phyloP scores from a whole-genome alignment of 2,113 vertebrate genomes.

The Scartelaos histophorus region DNA sequence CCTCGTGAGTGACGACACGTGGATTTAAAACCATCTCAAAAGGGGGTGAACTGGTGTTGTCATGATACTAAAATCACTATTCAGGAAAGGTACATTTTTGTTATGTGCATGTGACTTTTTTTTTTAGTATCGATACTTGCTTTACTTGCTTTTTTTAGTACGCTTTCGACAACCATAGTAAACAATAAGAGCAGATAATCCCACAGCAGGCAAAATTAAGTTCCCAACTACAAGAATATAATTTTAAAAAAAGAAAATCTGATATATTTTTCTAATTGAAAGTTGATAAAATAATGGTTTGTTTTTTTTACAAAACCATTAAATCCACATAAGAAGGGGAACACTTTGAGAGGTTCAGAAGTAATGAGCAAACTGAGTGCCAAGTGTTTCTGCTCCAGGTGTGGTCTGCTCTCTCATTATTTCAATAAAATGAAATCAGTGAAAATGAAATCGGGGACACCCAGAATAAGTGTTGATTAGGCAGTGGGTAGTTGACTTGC shows the following conservation, averaged over 20 bases:
- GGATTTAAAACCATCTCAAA: too few relatives aligned
- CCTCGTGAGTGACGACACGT: too few relatives aligned
- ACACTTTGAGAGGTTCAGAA: neutral
- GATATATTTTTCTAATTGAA: neutral
- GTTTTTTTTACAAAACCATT: neutral
- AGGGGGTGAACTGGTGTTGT: too few relatives aligned
- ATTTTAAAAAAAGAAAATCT: too few relatives aligned
- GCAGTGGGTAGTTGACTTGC: neutral
- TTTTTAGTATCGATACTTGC: too few relatives aligned
- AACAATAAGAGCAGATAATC: too few relatives aligned
- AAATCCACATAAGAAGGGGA: neutral
- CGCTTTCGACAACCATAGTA: too few relatives aligned
- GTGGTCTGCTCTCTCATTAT: neutral
- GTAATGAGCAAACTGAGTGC: neutral
- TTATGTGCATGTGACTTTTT: too few relatives aligned
- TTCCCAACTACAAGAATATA: neutral
- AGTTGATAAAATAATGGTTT: neutral
- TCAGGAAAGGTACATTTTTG: too few relatives aligned
- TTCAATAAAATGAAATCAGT: neutral
- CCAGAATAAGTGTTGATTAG: neutral
- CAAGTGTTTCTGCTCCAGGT: conserved; percentile 4
- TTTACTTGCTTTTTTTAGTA: too few relatives aligned
- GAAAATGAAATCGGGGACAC: neutral
- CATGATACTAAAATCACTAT: too few relatives aligned
- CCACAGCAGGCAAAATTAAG: neutral